A percentile compares a stretch with the other conserved stretches of the same genome.
These are phyloP conservation scores for Syndactyla subalaris DNA, from an alignment of 2,797 vertebrate species.

Conservation along the genomic window DNA sequence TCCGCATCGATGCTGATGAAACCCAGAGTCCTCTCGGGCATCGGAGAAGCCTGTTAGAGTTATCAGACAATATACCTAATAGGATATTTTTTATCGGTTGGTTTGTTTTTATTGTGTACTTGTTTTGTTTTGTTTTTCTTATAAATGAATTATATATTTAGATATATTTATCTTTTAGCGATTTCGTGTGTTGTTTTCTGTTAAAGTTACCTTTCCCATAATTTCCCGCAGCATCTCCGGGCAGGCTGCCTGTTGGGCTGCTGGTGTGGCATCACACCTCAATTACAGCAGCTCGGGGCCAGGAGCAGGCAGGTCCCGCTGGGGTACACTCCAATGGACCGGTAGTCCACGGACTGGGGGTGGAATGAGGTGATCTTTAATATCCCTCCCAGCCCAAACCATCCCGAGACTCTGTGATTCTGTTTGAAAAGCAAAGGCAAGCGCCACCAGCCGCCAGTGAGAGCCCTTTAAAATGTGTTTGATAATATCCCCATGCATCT, in stretches of 20 bases:
- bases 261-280: accelerated
- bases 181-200: background rate
- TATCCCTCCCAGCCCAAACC: background rate
- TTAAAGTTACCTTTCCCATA: accelerated
- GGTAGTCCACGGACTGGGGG: background rate
- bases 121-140: background rate
- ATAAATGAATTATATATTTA: background rate
- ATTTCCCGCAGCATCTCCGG: background rate
- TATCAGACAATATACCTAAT: accelerated
- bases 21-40: background rate
- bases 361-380: background rate
- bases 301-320: background rate
- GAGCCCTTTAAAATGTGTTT: accelerated
- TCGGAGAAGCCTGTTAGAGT: background rate
- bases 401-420: background rate
- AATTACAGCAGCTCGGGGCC: background rate
- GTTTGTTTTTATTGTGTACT: background rate
- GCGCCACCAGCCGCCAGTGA: background rate
- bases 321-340: accelerated
- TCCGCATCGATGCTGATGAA: accelerated
- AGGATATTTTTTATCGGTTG: too few species aligned
- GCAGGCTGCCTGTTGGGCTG: background rate
- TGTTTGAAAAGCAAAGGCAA: background rate
- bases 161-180: background rate
- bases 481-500: accelerated